These are phyloP conservation scores for Scolopax rusticola DNA, from an alignment of 2,797 vertebrate genomes.

Conservation along the genomic window DNA sequence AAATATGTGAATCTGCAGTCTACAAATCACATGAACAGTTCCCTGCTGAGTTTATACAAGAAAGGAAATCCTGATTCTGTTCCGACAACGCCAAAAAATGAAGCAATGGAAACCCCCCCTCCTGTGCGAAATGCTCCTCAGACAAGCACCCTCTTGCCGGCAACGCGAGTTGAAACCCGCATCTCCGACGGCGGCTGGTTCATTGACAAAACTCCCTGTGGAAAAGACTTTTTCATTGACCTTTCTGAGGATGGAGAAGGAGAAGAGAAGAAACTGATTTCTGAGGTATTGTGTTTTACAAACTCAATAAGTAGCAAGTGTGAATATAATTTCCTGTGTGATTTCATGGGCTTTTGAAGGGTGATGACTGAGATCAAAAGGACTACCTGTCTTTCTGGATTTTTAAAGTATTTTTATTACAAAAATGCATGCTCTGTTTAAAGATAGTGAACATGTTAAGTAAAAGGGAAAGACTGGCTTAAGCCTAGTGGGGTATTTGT, in stretches of 20 bases:
- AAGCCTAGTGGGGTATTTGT: neutral
- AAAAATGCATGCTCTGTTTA: neutral
- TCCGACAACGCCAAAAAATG: constrained; percentile 60
- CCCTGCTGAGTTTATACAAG: constrained; percentile 90
- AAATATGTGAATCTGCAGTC: constrained; percentile 74
- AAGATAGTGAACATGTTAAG: neutral
- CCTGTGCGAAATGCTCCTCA: neutral
- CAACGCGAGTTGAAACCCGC: neutral
- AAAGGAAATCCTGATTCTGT: constrained; percentile 81
- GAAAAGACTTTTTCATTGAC: constrained; percentile 81
- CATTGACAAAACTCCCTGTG: constrained; percentile 83
- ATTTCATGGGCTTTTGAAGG: neutral
- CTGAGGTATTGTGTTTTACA: constrained; percentile 40
- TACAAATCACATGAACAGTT: constrained; percentile 92
- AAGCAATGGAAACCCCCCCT: constrained; percentile 11
- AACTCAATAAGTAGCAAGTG: neutral
- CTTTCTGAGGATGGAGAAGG: constrained; percentile 84
- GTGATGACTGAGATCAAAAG: neutral
- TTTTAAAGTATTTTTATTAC: neutral
- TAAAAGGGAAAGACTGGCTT: neutral
- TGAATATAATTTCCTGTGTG: neutral
- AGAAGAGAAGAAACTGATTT: constrained; percentile 23
- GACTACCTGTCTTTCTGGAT: neutral
- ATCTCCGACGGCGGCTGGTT: constrained; percentile 87
- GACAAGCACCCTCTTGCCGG: neutral